Conservation (phyloP, 2,888 invertebrate species). For the Cyclophora punctaria region DNA sequence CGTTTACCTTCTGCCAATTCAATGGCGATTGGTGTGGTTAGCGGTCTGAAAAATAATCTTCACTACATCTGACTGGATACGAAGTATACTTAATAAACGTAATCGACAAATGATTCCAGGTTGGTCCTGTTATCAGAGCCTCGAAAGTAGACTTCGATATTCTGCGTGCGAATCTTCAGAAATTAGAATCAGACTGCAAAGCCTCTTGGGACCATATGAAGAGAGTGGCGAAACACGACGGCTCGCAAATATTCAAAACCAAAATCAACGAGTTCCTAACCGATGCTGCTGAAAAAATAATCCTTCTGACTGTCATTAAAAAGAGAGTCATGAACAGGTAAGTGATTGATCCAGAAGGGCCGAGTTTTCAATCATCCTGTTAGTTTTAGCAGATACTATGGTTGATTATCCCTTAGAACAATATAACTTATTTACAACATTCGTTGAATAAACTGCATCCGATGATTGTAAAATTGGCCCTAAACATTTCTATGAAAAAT, state of each 20-base stretch:
- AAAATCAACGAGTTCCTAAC: slow-evolving; percentile 97
- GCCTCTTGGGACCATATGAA: slow-evolving; percentile 97
- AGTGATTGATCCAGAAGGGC: slow-evolving; percentile 63
- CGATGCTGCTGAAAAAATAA: slow-evolving; percentile 97
- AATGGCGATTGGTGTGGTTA: not conserved
- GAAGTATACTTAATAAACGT: not conserved
- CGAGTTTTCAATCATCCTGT: too few species aligned
- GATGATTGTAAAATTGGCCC: too few species aligned
- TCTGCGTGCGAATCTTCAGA: slow-evolving; percentile 86
- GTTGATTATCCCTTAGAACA: too few species aligned
- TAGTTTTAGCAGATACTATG: too few species aligned
- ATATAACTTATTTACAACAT: too few species aligned
- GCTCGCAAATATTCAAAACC: slow-evolving; percentile 88
- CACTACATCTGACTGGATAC: too few species aligned
- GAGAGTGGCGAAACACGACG: slow-evolving; percentile 95
- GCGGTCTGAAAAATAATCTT: too few species aligned
- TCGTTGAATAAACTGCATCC: too few species aligned
- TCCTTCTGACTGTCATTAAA: slow-evolving; percentile 93
- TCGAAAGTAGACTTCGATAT: slow-evolving; percentile 98
- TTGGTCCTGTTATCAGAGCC: slow-evolving; percentile 91
- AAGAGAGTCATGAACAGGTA: slow-evolving; percentile 92
- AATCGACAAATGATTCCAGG: slow-evolving; percentile 59
- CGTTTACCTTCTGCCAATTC: not conserved
- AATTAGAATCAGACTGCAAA: slow-evolving; percentile 96
- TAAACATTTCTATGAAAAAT: too few species aligned